Evolutionary conservation across 2,888 invertebrate species (phyloP).

Genomic region (Aleiodes alternator): DNA sequence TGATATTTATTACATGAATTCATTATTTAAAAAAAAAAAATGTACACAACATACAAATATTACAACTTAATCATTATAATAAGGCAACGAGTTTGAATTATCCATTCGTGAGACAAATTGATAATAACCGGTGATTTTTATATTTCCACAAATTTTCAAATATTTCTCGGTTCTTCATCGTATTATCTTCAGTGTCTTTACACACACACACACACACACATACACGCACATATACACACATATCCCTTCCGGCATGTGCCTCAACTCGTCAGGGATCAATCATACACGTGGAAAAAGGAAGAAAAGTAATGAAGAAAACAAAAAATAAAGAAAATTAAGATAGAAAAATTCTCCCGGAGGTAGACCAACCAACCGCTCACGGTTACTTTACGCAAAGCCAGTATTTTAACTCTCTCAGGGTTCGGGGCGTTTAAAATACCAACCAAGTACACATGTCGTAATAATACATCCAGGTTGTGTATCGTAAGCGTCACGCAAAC

Average conservation of each 20-base stretch:
- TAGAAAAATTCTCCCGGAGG: constrained; percentile 31
- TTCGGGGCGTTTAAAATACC: constrained; percentile 49
- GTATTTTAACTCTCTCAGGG: constrained; percentile 39
- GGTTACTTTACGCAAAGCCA: constrained; percentile 63
- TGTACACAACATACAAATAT: constrained; percentile 69
- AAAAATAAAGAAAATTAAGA: constrained; percentile 10
- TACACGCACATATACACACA: constrained; percentile 5
- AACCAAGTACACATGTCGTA: constrained; percentile 58
- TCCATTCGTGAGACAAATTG: constrained; percentile 15
- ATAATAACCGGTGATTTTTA: constrained; percentile 34
- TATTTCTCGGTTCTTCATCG: constrained; percentile 17
- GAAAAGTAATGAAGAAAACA: constrained; percentile 24
- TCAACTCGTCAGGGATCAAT: constrained; percentile 20
- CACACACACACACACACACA: constrained; percentile 6
- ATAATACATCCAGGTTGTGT: constrained; percentile 62
- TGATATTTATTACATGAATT: constrained; percentile 57
- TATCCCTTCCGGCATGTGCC: constrained; percentile 27
- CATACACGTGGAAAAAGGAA: constrained; percentile 41
- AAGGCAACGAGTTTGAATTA: constrained; percentile 41
- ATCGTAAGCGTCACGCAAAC: constrained; percentile 67
- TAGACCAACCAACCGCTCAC: constrained; percentile 29
- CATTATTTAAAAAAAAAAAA: constrained; percentile 47
- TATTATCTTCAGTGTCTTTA: constrained; percentile 18
- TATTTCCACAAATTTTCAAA: constrained; percentile 17
- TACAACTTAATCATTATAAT: constrained; percentile 55